A percentile compares a stretch with the other conserved stretches of the same genome.
phyloP scores from a whole-genome alignment of 2,797 vertebrate genomes.

The Neosalanx taihuensis region DNA sequence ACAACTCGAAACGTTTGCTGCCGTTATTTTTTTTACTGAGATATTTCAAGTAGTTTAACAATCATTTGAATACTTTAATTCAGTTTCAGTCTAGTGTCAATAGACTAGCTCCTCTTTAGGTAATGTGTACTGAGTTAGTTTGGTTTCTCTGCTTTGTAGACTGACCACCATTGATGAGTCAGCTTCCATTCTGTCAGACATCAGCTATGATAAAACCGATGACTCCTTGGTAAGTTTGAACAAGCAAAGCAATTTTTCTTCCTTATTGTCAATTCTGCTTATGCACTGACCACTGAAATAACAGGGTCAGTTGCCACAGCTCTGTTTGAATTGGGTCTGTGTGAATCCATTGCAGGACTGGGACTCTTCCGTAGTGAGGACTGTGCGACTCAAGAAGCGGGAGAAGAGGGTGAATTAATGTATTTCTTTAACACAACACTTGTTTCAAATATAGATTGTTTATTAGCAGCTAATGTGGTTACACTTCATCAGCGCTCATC shows the following conservation, averaged over 20 bases:
- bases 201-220: slow-evolving; percentile 97
- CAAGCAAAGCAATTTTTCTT: not conserved
- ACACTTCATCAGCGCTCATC: slow-evolving; percentile 82
- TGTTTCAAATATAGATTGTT: not conserved
- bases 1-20: too few species aligned
- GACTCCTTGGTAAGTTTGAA: slow-evolving; percentile 85
- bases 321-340: slow-evolving; percentile 2
- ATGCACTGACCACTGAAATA: too few species aligned
- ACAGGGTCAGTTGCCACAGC: not conserved
- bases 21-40: too few species aligned
- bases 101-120: too few species aligned
- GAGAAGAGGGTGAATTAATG: slow-evolving; percentile 84
- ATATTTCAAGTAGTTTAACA: too few species aligned
- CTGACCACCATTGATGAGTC: slow-evolving; percentile 94
- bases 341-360: slow-evolving; percentile 80
- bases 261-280: not conserved
- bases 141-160: slow-evolving; percentile 52
- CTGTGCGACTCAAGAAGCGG: slow-evolving; percentile 86
- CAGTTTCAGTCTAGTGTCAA: too few species aligned
- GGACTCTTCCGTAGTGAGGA: slow-evolving; percentile 88
- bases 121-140: not conserved
- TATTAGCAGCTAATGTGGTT: not conserved
- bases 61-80: too few species aligned
- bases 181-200: slow-evolving; percentile 92
- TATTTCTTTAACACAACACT: not conserved